Evolutionary conservation across 1,140 invertebrate species (phyloP), one percentile per base, ranked within the genome.

Genomic region (Cardiocondyla obscurior): DNA sequence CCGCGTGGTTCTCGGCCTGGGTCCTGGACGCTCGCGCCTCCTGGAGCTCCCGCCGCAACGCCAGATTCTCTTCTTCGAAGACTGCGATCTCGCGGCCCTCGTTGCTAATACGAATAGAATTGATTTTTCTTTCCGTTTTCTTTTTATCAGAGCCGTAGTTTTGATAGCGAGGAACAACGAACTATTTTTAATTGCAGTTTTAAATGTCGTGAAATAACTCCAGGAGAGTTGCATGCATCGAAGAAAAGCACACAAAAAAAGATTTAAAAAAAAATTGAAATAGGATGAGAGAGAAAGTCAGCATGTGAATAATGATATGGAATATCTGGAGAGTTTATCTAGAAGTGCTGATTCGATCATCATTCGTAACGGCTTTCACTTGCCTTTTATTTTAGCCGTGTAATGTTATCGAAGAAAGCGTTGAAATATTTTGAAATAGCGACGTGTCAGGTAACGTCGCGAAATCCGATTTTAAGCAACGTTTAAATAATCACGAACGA

Each of bases 41-140:
- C 81, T 94, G 92, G 22, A 94, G 90, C 88, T 94, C 93, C 6
- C 93, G 93, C 58, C 93, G 90, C 69, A 94, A 84, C 25, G 91
- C 90, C 86, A 94, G 83, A n/a, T 90, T 92, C 83, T 94, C 93
- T 85, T 94, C 93, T 87, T 94, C 93, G 84, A 93, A 93, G 67
- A 93, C 93, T 57, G 92, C 93, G 79, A 94, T 94, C 90, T 93
- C 93, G 44, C 90, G 92, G 81, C 89, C 91, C 81, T 92, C 92
- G 76, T 90, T 93, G 91, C 93, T 94, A 82, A 44, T 83, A 64
- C 65, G 81, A 86, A 86, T 86, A 88, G 84, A 89, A 88, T 77
- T 25, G 76, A 70, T 51, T 81, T 42, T 79, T 79, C 36, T 79
- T 76, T 72, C 30, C 42, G n/a, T 74, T 44, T 46, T 8, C 19